phyloP scores from a whole-genome alignment of 1,140 invertebrate genomes.

The Drosophila pallidifrons region DNA sequence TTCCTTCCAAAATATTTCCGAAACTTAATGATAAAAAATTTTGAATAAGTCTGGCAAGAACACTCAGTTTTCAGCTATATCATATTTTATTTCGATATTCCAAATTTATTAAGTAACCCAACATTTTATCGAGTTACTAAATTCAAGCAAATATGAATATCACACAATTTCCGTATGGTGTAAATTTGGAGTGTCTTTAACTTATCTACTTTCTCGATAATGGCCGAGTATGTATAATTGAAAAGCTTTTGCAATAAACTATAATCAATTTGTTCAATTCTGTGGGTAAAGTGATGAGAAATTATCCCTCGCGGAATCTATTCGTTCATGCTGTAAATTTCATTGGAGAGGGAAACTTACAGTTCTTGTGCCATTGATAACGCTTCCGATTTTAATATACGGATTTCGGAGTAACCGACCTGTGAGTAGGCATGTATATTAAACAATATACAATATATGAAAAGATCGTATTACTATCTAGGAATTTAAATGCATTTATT shows the following conservation, averaged over 20 bases:
- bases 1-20: neutral
- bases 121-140: too few species aligned
- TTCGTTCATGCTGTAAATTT: conserved; percentile 29
- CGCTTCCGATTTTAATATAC: conserved; percentile 29
- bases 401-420: neutral
- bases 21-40: too few species aligned
- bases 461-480: conserved; percentile 44
- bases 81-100: too few species aligned
- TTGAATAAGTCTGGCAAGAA: too few species aligned
- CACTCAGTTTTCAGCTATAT: too few species aligned
- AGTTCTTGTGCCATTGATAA: conserved; percentile 22
- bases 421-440: conserved; percentile 15
- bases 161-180: too few species aligned
- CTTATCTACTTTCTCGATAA: too few species aligned
- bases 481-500: conserved; percentile 89
- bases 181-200: too few species aligned
- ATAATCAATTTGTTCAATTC: neutral
- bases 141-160: too few species aligned
- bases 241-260: too few species aligned
- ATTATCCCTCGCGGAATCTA: neutral
- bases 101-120: too few species aligned
- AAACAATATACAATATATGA: neutral
- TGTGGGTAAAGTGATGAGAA: neutral
- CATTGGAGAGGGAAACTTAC: conserved; percentile 51
- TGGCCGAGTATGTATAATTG: too few species aligned